Conservation (phyloP, 2,888 invertebrate genomes). For the Criorhina ranunculi region DNA sequence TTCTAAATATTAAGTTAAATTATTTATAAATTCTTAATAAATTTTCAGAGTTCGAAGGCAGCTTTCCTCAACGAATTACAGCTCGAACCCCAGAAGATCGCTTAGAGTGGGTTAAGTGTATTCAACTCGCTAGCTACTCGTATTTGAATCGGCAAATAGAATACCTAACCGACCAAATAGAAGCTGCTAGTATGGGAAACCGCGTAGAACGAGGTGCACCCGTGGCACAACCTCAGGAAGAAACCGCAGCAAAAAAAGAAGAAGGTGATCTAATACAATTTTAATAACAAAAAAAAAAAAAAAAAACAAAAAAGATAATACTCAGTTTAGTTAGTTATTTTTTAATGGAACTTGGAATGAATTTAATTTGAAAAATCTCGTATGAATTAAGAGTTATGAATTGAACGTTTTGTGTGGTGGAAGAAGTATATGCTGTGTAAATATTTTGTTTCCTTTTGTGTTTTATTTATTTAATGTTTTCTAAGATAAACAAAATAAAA, state of each 20-base stretch:
- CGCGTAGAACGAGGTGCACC: conserved; percentile 86
- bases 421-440: conserved; percentile 62
- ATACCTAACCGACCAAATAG: conserved; percentile 86
- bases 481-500: conserved; percentile 51
- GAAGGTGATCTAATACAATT: conserved; percentile 87
- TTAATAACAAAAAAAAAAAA: conserved; percentile 77
- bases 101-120: conserved; percentile 93
- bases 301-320: conserved; percentile 1
- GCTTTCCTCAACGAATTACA: conserved; percentile 91
- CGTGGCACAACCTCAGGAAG: conserved; percentile 87
- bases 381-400: conserved; percentile 27
- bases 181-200: conserved; percentile 80
- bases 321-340: conserved; percentile 48
- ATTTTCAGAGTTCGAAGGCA: conserved; percentile 91
- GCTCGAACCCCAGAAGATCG: conserved; percentile 92
- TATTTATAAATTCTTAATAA: conserved; percentile 59
- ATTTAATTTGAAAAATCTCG: conserved; percentile 44
- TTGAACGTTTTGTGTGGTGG: conserved; percentile 55
- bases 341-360: conserved; percentile 44
- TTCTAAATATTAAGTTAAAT: not conserved
- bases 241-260: conserved; percentile 86
- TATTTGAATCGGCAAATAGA: conserved; percentile 90
- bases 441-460: conserved; percentile 56
- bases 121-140: conserved; percentile 93
- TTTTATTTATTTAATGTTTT: conserved; percentile 32